A percentile compares a stretch with the other conserved stretches of the same genome.
Conservation (phyloP, 1,140 invertebrate genomes). For the Drosophila nannoptera region DNA sequence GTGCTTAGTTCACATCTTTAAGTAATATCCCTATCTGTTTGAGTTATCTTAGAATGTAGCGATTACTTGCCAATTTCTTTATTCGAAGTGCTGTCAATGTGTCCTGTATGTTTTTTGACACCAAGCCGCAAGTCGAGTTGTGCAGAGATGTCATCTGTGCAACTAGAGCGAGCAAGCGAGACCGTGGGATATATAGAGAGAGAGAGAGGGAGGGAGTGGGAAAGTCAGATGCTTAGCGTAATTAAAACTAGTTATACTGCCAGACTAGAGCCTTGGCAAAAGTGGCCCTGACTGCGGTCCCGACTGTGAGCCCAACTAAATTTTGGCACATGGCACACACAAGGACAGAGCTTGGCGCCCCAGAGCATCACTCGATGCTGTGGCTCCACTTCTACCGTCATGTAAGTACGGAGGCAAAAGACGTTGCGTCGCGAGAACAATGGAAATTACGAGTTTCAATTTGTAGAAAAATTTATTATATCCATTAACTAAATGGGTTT, state of each 20-base stretch:
- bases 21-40: neutral
- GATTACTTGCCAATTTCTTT: neutral
- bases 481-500: slow-evolving; percentile 78
- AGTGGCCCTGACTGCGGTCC: neutral
- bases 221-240: slow-evolving; percentile 73
- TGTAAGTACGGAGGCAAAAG: slow-evolving; percentile 10
- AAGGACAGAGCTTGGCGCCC: slow-evolving; percentile 1
- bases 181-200: too few relatives aligned
- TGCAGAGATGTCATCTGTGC: neutral
- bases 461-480: slow-evolving; percentile 78
- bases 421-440: slow-evolving; percentile 67
- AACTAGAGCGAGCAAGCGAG: slow-evolving; percentile 23
- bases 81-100: neutral
- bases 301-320: slow-evolving; percentile 16
- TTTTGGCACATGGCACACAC: slow-evolving; percentile 34
- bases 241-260: slow-evolving; percentile 72
- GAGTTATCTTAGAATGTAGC: neutral
- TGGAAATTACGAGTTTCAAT: slow-evolving; percentile 78
- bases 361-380: neutral
- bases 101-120: neutral
- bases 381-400: neutral
- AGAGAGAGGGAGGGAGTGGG: too few relatives aligned
- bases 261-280: slow-evolving; percentile 26
- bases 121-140: neutral
- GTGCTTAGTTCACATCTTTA: too few relatives aligned